These are phyloP conservation scores for Mellivora capensis DNA, from an alignment of 2,113 vertebrate genomes.

Conservation along the genomic window DNA sequence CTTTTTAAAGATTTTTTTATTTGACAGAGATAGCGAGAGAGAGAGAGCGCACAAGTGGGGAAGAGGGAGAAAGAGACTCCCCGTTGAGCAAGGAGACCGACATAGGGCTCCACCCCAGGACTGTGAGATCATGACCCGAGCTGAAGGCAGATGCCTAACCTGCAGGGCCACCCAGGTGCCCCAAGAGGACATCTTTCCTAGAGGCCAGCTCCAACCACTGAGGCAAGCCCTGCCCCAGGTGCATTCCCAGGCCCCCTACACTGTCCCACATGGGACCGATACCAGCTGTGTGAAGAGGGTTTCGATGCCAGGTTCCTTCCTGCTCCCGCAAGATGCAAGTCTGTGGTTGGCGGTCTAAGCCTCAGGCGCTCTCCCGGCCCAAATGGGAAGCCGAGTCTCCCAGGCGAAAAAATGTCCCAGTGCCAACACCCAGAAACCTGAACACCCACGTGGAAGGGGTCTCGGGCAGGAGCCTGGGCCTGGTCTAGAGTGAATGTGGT, in stretches of 20 bases:
- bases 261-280: rapidly evolving
- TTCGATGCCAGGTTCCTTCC: not conserved
- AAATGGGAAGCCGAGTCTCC: rapidly evolving
- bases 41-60: no score
- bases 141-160: no score
- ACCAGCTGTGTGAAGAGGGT: rapidly evolving
- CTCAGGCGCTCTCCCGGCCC: not conserved
- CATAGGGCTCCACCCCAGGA: no score
- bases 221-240: not conserved
- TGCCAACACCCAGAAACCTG: not conserved
- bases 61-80: no score
- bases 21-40: no score
- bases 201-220: not conserved
- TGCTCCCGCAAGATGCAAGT: not conserved
- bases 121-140: no score
- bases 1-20: no score
- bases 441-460: no score
- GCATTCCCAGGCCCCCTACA: rapidly evolving
- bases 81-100: no score
- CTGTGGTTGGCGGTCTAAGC: not conserved
- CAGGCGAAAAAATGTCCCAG: not conserved
- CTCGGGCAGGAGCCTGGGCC: not conserved
- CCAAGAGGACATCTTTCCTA: not conserved
- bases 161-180: no score
- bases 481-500: not conserved